Evolutionary conservation across 2,113 vertebrate genomes (phyloP).

Genomic region (Actenoides lindsayi): DNA sequence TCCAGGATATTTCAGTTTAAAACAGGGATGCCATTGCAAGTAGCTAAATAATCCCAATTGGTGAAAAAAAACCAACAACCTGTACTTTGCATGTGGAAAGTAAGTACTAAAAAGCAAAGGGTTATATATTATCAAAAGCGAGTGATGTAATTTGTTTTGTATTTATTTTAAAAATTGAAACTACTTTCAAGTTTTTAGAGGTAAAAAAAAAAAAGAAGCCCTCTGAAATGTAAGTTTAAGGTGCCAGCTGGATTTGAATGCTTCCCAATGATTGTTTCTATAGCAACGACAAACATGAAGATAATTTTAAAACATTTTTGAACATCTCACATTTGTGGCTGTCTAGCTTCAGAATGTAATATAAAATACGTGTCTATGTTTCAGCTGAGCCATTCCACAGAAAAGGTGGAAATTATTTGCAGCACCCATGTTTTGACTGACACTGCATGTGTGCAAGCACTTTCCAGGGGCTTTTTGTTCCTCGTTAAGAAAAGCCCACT

Average conservation of each 20-base stretch:
- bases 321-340: not conserved
- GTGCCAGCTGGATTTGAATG: not conserved
- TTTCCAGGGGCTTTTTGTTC: not conserved
- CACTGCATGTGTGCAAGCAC: not conserved
- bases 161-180: not conserved
- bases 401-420: not conserved
- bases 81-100: not conserved
- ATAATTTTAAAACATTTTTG: not conserved
- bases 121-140: not conserved
- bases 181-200: not conserved
- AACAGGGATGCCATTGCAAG: not conserved
- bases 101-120: not conserved
- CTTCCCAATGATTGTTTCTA: not conserved
- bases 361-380: not conserved
- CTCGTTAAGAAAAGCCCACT: slow-evolving; percentile 38
- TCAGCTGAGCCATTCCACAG: not conserved
- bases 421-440: not conserved
- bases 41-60: not conserved
- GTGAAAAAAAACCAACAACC: not conserved
- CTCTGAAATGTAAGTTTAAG: not conserved
- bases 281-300: not conserved
- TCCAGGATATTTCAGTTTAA: not conserved
- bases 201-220: not conserved
- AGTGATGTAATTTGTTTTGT: not conserved
- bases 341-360: not conserved